These are phyloP conservation scores for Taenaris catops DNA, from an alignment of 2,888 invertebrate species.

Conservation along the genomic window DNA sequence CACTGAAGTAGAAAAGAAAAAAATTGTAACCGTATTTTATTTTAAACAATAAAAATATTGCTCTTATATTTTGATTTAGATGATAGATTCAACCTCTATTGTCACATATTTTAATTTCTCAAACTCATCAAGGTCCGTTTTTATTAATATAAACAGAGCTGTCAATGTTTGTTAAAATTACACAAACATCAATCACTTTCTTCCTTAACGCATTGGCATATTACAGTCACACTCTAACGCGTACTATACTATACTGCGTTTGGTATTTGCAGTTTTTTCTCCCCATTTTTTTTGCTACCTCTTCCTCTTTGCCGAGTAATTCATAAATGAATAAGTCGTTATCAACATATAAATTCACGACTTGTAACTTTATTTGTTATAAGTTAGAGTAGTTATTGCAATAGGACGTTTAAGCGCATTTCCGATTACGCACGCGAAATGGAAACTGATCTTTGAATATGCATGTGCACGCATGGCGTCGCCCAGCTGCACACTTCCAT, in stretches of 20 bases:
- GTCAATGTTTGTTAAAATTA: conserved; percentile 43
- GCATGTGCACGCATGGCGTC: conserved; percentile 50
- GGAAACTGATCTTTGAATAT: conserved; percentile 76
- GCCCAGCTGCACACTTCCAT: conserved; percentile 41
- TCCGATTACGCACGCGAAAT: conserved; percentile 73
- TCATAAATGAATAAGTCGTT: conserved; percentile 62
- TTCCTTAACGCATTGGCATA: conserved; percentile 45
- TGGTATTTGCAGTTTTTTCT: conserved; percentile 40
- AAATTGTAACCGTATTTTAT: no score
- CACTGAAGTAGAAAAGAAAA: no score
- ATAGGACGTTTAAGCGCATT: conserved; percentile 47
- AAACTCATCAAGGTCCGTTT: background rate
- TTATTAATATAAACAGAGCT: conserved; percentile 28
- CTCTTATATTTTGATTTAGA: no score
- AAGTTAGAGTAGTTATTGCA: conserved; percentile 44
- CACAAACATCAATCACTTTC: conserved; percentile 49
- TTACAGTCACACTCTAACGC: conserved; percentile 59
- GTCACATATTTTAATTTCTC: background rate
- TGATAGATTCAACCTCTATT: no score
- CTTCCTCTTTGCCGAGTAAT: conserved; percentile 58
- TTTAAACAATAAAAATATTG: no score
- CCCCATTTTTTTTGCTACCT: conserved; percentile 42
- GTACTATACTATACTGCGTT: conserved; percentile 41
- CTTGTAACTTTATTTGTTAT: conserved; percentile 29
- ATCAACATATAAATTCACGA: conserved; percentile 27